A percentile compares a stretch with the other conserved stretches of the same genome.
Conservation (phyloP, 2,888 invertebrate genomes). For the Ernsta delagoae region DNA sequence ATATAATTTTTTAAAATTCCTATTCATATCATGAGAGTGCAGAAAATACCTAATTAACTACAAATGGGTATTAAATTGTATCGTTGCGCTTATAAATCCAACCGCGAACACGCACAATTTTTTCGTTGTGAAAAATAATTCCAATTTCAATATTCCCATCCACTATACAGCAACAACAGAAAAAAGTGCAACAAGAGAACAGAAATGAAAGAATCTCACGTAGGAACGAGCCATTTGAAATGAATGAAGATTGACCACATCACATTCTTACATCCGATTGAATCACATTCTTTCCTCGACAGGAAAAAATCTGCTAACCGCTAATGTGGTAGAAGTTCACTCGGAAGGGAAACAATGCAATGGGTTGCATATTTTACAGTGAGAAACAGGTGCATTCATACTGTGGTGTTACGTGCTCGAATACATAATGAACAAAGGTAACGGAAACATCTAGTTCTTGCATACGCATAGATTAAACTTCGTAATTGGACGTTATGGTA, state of each 20-base stretch:
- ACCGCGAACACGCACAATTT: not conserved
- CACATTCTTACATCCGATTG: conserved; percentile 23
- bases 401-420: conserved; percentile 24
- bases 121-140: not conserved
- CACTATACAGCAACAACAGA: not conserved
- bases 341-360: conserved; percentile 55
- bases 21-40: too few relatives aligned
- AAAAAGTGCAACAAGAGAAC: too few relatives aligned
- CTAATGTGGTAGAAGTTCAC: not conserved
- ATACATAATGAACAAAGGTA: conserved; percentile 37
- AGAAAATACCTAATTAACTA: too few relatives aligned
- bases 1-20: too few relatives aligned
- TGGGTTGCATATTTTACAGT: conserved; percentile 32
- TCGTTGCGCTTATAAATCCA: too few relatives aligned
- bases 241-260: conserved; percentile 29
- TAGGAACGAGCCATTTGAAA: not conserved
- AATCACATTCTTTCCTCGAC: conserved; percentile 25
- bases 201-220: not conserved
- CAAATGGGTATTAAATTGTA: too few relatives aligned
- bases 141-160: not conserved
- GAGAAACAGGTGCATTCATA: conserved; percentile 36
- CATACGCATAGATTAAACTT: conserved; percentile 30
- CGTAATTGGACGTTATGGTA: conserved; percentile 36
- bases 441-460: conserved; percentile 36
- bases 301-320: conserved; percentile 18